Base-by-base conservation (phyloP, 2,113 vertebrate species). In the Kobus ellipsiprymnus region DNA sequence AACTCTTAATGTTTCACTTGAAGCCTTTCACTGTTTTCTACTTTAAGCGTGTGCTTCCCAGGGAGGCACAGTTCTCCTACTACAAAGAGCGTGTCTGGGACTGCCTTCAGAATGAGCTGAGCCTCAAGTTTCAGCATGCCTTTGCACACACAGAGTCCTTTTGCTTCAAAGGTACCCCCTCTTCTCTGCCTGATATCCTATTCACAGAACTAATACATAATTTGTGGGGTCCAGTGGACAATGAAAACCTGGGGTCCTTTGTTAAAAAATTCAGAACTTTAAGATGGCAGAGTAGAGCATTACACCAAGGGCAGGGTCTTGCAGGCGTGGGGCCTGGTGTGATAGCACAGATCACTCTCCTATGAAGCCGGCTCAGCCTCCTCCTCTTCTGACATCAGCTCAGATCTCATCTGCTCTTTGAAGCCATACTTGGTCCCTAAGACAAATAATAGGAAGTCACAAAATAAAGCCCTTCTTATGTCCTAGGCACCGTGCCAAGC, bases 41-140 rank as follows among this genome's bases (percentile, higher is more conserved):
- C 33, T 44, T 46, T 5, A 21, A 21, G 29, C 1, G 16, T 15
- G 67, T 33, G 4, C 12, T 33, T 57, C 44, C 29, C 4, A 2
- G 3, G 19, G 12, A 4, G 1, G 13, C 11, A 19, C 29, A 12
- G 1, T 25, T 64, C 48, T 74, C 55, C 15, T 3, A 21, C n/a
- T 7, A 3, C 19, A 78, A 54, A 29, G n/a, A 27, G 27, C 0
- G 0, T 6, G 19, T 11, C 77, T 48, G 21, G 12, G 0, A 1
- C 11, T 50, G 25, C 33, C 92, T 46, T n/a, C 6, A 19, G 52
- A 60, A 33, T 7, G 48, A 60, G 36, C 44, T 78, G 11, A 46
- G 25, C 5, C 44, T 78, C 52, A 6, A 4, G 3, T 29, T 44
- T 23, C 55, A 30, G 36, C 27, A 1, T 2, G 30, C 21, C 50